Evolutionary conservation across 2,113 vertebrate genomes (phyloP), one percentile per base, ranked within the genome.

Genomic region (Channa maculata): DNA sequence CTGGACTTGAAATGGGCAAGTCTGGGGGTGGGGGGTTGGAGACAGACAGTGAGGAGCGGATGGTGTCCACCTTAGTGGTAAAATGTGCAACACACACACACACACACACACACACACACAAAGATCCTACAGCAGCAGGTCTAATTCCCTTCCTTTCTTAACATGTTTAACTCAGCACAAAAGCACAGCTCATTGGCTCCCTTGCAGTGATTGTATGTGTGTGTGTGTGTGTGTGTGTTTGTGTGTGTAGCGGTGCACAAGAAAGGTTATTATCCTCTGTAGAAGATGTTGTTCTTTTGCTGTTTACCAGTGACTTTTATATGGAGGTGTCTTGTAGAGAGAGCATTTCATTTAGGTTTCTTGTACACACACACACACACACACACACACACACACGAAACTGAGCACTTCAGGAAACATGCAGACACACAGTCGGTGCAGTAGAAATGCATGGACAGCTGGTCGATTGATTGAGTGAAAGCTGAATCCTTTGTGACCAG

Each of bases 111-210:
- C 8, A 65, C 49, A 60, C 12, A 55, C 46, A 71, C 67, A 64
- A 24, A 24, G 24, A 24, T 24, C 24, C 24, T 58, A 76, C 15
- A 79, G 45, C 79, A 82, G 77, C 83, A 84, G 82, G 71, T 80
- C 63, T 77, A 71, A 76, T 71, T 71, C 60, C 6, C 65, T 67
- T 77, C 38, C 72, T 84, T 80, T 84, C 79, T 78, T 78, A 66
- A 87, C 82, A 45, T 79, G 80, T 86, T 71, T 84, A 84, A 85
- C 82, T 86, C 85, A 89, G 88, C 85, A 89, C 73, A 88, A 92
- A 84, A 85, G 63, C 75, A 81, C 65, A 78, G 81, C 78, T 84
- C 53, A 33, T 89, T 87, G 84, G 60, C 65, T 84, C 73, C 52
- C 69, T 74, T 79, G 71, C 76, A 66, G 71, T 61, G 46, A n/a